Evolutionary conservation across 2,797 vertebrate genomes (phyloP), one percentile per base, ranked within the genome.

Genomic region (Lepidocolaptes lacrymiger): DNA sequence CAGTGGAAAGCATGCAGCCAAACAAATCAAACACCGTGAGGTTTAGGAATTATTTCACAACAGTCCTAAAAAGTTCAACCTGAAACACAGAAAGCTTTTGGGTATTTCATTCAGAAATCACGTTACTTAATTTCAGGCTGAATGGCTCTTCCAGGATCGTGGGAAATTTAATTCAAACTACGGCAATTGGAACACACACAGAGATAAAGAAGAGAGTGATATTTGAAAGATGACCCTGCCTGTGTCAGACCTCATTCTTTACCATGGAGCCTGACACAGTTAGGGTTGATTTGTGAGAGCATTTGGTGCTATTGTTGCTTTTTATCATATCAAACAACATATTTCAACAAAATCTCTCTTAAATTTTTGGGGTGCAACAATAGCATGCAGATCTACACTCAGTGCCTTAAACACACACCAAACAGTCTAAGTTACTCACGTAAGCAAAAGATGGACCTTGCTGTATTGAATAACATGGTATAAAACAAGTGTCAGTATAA

Each of bases 401-500:
- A 9, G 97, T 98, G 98, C 97, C 96, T 95, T 93, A 93, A 96
- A 91, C 96, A 97, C 98, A 98, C 97, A 93, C 94, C 96, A 93
- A 96, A 98, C 95, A 97, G 94, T 96, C 98, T 97, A 96, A 94
- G 89, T 98, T 98, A 98, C 98, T 98, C 98, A 98, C 98, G 98
- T 98, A 98, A 97, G 98, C 97, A 98, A 98, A 96, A 97, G 98
- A 97, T 73, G 98, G 98, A 93, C 98, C 98, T 98, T 98, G 98
- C 98, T 98, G 98, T 90, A 95, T 98, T 97, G 97, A 93, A 98
- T 91, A 95, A 98, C 54, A 96, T 94, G 86, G 98, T 96, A 98
- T 93, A 96, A 98, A 98, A 98, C 93, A 98, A 96, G 84, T 7
- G 94, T 98, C 98, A 98, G 98, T 96, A 96, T 97, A 63, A 95